phyloP scores from a whole-genome alignment of 2,888 invertebrate species.

The Agriopis aurantiaria region DNA sequence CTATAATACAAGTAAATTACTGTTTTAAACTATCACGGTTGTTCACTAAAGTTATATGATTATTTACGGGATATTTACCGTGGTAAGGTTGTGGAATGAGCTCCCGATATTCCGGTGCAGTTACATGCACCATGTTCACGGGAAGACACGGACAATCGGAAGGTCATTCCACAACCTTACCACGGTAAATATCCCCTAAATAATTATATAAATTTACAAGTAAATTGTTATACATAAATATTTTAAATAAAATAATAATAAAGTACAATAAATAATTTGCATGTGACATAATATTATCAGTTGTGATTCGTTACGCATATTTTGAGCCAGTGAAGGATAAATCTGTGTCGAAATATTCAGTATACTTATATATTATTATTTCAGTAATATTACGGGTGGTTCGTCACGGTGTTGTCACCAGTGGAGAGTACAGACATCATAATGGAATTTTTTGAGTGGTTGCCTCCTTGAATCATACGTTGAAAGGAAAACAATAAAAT shows the following conservation, averaged over 20 bases:
- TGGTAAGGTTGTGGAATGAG: no score
- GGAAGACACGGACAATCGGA: no score
- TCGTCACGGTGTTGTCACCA: constrained; percentile 17
- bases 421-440: neutral
- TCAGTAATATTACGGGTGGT: constrained; percentile 1
- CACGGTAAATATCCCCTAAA: no score
- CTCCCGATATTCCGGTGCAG: no score
- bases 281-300: constrained; percentile 4
- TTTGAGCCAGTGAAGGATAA: constrained; percentile 10
- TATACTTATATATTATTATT: neutral
- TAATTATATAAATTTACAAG: no score
- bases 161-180: no score
- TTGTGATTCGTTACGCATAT: constrained; percentile 10
- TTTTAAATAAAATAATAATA: constrained; percentile 2
- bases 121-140: no score
- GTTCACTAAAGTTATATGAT: no score
- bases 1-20: constrained; percentile 6
- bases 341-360: constrained; percentile 14
- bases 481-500: constrained; percentile 8
- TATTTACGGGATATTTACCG: no score
- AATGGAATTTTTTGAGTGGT: constrained; percentile 18
- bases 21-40: no score
- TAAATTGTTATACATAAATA: no score
- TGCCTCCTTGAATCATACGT: constrained; percentile 12
- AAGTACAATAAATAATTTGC: neutral